These are phyloP conservation scores for Synanthedon myopaeformis DNA, from an alignment of 2,888 invertebrate genomes.

Conservation along the genomic window DNA sequence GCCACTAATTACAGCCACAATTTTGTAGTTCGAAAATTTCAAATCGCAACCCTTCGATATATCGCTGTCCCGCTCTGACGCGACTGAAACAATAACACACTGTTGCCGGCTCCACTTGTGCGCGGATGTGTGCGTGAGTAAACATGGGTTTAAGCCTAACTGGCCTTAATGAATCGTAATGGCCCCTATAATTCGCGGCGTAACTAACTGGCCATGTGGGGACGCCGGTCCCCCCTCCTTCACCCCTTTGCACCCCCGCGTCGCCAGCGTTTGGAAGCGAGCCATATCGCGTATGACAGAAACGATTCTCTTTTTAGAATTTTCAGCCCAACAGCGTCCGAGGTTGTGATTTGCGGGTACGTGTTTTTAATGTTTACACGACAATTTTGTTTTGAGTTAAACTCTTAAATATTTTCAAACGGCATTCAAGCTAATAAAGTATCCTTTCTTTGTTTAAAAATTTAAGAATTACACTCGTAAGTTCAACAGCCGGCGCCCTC, in stretches of 20 bases:
- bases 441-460: neutral
- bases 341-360: slow-evolving; percentile 55
- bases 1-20: slow-evolving; percentile 60
- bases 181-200: slow-evolving; percentile 73
- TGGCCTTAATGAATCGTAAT: slow-evolving; percentile 73
- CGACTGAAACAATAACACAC: slow-evolving; percentile 45
- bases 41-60: slow-evolving; percentile 38
- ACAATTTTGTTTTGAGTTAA: neutral
- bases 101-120: slow-evolving; percentile 33
- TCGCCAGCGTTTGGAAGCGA: slow-evolving; percentile 41
- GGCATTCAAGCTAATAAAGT: neutral
- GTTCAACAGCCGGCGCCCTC: slow-evolving; percentile 54
- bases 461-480: slow-evolving; percentile 6
- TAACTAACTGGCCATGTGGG: slow-evolving; percentile 71
- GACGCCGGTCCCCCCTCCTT: slow-evolving; percentile 24
- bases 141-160: slow-evolving; percentile 72
- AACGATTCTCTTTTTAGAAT: slow-evolving; percentile 60
- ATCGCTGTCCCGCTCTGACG: slow-evolving; percentile 29
- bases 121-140: slow-evolving; percentile 60
- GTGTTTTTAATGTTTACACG: slow-evolving; percentile 36
- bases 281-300: slow-evolving; percentile 68
- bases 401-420: neutral
- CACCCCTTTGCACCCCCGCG: slow-evolving; percentile 21
- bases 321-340: slow-evolving; percentile 46
- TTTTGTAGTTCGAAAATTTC: slow-evolving; percentile 52